These are phyloP conservation scores for Cephonodes hylas DNA, from an alignment of 2,888 invertebrate species.

Conservation along the genomic window DNA sequence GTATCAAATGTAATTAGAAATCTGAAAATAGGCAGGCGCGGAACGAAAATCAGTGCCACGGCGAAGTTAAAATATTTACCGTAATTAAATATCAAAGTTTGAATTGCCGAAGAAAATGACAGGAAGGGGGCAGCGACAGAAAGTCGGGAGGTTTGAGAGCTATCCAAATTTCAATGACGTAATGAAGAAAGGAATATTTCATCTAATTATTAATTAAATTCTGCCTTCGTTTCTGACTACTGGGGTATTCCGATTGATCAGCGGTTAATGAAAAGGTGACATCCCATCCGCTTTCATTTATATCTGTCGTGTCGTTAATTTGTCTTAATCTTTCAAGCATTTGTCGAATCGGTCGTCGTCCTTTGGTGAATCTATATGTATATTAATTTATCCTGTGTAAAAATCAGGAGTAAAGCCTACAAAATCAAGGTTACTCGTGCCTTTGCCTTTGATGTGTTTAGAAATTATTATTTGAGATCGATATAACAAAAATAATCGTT, in stretches of 20 bases:
- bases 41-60: not conserved
- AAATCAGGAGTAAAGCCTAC: no score
- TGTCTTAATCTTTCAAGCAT: not conserved
- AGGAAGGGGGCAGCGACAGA: not conserved
- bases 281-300: not conserved
- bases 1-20: not conserved
- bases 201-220: not conserved
- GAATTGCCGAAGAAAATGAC: constrained; percentile 1
- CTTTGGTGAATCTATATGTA: not conserved
- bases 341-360: not conserved
- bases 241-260: not conserved
- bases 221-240: not conserved
- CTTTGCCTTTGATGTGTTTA: no score
- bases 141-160: not conserved
- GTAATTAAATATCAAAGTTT: constrained; percentile 8
- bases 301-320: not conserved
- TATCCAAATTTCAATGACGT: not conserved
- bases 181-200: constrained; percentile 2
- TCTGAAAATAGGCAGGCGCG: not conserved
- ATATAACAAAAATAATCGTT: no score
- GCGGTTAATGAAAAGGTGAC: not conserved
- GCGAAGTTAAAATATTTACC: constrained; percentile 6
- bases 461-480: no score
- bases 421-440: no score
- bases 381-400: no score